Percentiles rank a stretch among this genome's conserved stretches.
Conservation (phyloP, 2,888 invertebrate species). For the Pharmacophagus antenor region DNA sequence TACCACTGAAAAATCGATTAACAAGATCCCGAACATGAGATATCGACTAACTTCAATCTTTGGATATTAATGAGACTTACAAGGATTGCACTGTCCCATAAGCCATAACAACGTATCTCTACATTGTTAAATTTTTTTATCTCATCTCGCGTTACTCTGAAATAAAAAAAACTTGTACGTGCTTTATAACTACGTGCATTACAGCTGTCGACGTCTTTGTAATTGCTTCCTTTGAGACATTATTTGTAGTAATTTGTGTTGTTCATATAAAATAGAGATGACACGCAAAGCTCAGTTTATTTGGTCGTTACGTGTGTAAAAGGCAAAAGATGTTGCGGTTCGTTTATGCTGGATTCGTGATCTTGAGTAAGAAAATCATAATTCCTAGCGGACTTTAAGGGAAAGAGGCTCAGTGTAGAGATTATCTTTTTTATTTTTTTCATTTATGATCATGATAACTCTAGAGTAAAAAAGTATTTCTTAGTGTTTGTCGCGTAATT, state of each 20-base stretch:
- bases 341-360: constrained; percentile 44
- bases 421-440: too few species aligned
- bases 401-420: too few species aligned
- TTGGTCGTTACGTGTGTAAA: constrained; percentile 43
- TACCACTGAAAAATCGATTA: too few species aligned
- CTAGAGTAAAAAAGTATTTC: too few species aligned
- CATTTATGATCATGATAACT: too few species aligned
- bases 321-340: constrained; percentile 50
- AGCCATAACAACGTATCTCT: neutral
- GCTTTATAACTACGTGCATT: neutral
- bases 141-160: neutral
- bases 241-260: constrained; percentile 69
- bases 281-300: constrained; percentile 54
- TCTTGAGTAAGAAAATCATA: constrained; percentile 52
- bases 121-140: neutral
- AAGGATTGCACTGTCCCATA: too few species aligned
- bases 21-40: too few species aligned
- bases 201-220: constrained; percentile 37
- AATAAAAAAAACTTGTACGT: neutral
- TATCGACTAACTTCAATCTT: too few species aligned
- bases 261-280: constrained; percentile 67
- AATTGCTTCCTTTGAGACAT: constrained; percentile 73
- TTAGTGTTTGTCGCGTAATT: too few species aligned
- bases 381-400: too few species aligned
- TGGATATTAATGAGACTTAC: too few species aligned